phyloP scores from a whole-genome alignment of 2,797 vertebrate genomes.

The Psittacula derbiana region DNA sequence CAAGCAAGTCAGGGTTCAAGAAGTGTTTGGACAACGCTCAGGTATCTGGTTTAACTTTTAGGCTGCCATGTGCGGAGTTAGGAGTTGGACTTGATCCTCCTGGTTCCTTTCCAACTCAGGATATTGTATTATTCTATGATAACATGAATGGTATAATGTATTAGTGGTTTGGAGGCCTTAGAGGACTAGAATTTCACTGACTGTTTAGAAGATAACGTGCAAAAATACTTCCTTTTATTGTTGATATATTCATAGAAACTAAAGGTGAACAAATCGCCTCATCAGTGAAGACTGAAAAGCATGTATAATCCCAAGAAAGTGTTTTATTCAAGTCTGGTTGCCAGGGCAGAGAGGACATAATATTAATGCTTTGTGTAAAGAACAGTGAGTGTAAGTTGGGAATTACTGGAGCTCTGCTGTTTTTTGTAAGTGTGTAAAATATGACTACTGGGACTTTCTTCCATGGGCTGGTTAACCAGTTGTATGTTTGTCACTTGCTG shows the following conservation, averaged over 20 bases:
- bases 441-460: neutral
- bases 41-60: neutral
- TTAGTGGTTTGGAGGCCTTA: neutral
- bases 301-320: neutral
- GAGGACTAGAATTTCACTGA: neutral
- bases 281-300: neutral
- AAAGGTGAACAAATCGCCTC: neutral
- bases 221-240: neutral
- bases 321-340: neutral
- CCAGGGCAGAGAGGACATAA: neutral
- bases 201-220: neutral
- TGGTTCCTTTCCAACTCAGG: neutral
- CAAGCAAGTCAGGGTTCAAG: neutral
- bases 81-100: neutral
- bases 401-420: neutral
- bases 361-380: neutral
- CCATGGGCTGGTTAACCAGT: neutral
- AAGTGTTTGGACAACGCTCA: fast-evolving
- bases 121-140: neutral
- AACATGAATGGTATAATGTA: neutral
- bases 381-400: neutral
- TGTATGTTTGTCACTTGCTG: neutral
- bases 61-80: neutral
- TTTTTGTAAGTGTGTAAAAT: neutral
- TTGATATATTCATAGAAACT: neutral